Evolutionary conservation across 1,140 invertebrate genomes (phyloP).

Genomic region (Hypsibius dujardini): DNA sequence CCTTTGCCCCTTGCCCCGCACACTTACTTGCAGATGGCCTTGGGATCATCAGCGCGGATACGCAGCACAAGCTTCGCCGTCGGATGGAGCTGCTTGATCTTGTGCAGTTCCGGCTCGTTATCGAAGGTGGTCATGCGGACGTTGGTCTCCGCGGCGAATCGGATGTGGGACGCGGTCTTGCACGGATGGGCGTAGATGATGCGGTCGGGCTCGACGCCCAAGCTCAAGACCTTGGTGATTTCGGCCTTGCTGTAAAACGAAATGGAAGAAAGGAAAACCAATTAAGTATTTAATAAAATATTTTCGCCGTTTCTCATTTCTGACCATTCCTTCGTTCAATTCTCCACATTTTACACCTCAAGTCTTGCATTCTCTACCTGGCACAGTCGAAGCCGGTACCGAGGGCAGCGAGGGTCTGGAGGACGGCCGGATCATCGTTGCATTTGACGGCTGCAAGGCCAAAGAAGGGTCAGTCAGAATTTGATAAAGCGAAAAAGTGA

Average conservation of each 20-base stretch:
- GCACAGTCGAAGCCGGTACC: slow-evolving; percentile 89
- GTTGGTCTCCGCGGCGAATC: slow-evolving; percentile 54
- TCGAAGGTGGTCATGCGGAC: slow-evolving; percentile 85
- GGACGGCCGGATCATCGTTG: slow-evolving; percentile 63
- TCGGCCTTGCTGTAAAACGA: slow-evolving; percentile 49
- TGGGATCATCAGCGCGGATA: slow-evolving; percentile 70
- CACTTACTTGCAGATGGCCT: slow-evolving; percentile 54
- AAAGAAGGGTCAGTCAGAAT: slow-evolving; percentile 20
- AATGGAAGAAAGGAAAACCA: no score
- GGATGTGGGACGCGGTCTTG: slow-evolving; percentile 78
- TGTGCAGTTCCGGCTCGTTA: slow-evolving; percentile 77
- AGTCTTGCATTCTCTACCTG: slow-evolving; percentile 29
- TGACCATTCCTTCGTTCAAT: no score
- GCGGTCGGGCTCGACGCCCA: slow-evolving; percentile 56
- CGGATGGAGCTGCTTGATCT: slow-evolving; percentile 66
- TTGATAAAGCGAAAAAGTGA: neutral
- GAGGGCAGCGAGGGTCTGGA: slow-evolving; percentile 63
- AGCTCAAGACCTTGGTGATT: slow-evolving; percentile 60
- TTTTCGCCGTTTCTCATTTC: no score
- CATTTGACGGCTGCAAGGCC: slow-evolving; percentile 73
- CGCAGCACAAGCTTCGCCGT: slow-evolving; percentile 66
- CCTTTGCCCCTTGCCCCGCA: no score
- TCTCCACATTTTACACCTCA: no score
- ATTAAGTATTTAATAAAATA: no score
- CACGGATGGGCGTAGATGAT: slow-evolving; percentile 97